A percentile compares a stretch with the other conserved stretches of the same genome.
These are phyloP conservation scores for Acleris cristana DNA, from an alignment of 2,888 invertebrate genomes.

Conservation along the genomic window DNA sequence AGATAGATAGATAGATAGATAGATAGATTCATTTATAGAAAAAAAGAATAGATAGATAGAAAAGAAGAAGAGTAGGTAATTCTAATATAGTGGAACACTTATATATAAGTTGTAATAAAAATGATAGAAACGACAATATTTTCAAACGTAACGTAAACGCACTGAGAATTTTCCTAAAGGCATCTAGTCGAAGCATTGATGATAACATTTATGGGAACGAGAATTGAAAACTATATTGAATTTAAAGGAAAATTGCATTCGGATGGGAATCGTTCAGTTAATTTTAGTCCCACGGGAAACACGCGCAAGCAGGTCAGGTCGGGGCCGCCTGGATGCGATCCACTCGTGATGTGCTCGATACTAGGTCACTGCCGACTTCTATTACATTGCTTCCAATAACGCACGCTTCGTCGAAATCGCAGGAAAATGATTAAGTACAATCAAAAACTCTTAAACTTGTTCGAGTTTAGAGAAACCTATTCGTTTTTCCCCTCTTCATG, in stretches of 20 bases:
- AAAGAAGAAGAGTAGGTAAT: background rate
- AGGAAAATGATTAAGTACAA: background rate
- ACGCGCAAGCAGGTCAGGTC: constrained; percentile 34
- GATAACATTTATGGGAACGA: too few relatives aligned
- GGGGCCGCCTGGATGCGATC: constrained; percentile 26
- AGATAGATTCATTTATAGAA: too few relatives aligned
- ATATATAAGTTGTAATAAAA: too few relatives aligned
- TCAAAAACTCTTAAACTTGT: background rate
- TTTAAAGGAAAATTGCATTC: constrained; percentile 12
- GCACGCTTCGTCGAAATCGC: background rate
- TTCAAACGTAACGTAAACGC: too few relatives aligned
- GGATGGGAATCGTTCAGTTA: constrained; percentile 11
- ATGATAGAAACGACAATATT: too few relatives aligned
- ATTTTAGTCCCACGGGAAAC: constrained; percentile 35
- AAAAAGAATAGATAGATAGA: too few relatives aligned
- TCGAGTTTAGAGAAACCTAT: background rate
- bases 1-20: too few relatives aligned
- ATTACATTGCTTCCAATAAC: constrained; percentile 19
- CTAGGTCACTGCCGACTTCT: constrained; percentile 33
- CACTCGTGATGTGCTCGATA: constrained; percentile 24
- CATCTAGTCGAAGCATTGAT: too few relatives aligned
- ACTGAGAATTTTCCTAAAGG: too few relatives aligned
- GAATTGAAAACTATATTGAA: constrained; percentile 1
- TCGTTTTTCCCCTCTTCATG: background rate
- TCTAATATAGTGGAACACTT: too few relatives aligned